Conservation (phyloP, 2,797 vertebrate genomes). For the Chromobotia macracanthus region DNA sequence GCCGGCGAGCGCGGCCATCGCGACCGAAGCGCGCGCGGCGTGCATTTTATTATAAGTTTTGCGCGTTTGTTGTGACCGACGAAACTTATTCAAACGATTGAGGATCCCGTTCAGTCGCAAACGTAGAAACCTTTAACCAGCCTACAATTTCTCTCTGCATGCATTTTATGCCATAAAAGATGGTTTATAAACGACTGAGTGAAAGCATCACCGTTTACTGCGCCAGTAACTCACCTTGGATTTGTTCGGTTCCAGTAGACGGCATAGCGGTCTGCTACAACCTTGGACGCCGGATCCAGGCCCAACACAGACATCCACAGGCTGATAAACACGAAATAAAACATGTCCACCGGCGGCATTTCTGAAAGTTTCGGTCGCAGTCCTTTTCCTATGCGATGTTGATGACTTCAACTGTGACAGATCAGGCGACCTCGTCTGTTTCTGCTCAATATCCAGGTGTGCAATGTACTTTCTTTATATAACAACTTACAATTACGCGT, state of each 20-base stretch:
- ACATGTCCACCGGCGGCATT: slow-evolving; percentile 93
- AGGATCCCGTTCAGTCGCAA: neutral
- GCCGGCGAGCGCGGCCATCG: neutral
- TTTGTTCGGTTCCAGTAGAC: slow-evolving; percentile 98
- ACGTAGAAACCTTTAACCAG: neutral
- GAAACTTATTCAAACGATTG: slow-evolving; percentile 13
- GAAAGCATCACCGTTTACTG: slow-evolving; percentile 16
- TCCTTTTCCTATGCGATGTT: too few relatives aligned
- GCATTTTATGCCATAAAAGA: neutral
- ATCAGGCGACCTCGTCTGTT: slow-evolving; percentile 8
- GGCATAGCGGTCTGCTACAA: slow-evolving; percentile 93
- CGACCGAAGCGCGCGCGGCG: neutral
- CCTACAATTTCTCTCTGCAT: neutral
- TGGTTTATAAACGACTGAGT: neutral
- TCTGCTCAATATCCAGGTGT: slow-evolving; percentile 29
- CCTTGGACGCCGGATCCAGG: slow-evolving; percentile 92
- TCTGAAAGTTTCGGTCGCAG: slow-evolving; percentile 61
- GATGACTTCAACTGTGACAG: slow-evolving; percentile 2
- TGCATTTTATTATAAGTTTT: neutral
- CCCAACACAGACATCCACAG: slow-evolving; percentile 85
- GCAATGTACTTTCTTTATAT: neutral
- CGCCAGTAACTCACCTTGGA: slow-evolving; percentile 83
- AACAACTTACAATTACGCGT: neutral
- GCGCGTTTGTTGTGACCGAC: neutral
- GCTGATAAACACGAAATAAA: slow-evolving; percentile 84